phyloP scores from a whole-genome alignment of 2,113 vertebrate genomes.

The Chaetops frenatus region DNA sequence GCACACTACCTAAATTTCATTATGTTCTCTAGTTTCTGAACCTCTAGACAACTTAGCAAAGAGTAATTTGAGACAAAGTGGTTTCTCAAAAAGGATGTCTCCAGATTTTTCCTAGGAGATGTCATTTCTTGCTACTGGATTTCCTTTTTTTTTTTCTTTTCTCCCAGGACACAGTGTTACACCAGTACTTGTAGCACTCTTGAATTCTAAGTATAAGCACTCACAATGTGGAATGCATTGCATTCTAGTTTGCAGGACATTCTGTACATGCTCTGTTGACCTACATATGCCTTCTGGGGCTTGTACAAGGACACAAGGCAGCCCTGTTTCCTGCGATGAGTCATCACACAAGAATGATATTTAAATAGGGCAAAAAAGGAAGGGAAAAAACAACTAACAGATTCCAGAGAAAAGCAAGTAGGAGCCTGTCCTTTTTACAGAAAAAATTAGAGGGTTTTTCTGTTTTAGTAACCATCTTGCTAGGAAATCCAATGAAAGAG shows the following conservation, averaged over 20 bases:
- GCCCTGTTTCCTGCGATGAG: conserved; percentile 20
- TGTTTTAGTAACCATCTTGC: background rate
- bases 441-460: background rate
- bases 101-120: background rate
- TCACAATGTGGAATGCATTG: background rate
- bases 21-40: background rate
- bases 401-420: background rate
- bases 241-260: background rate
- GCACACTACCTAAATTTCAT: background rate
- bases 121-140: background rate
- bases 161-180: background rate
- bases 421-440: background rate
- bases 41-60: background rate
- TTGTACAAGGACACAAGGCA: background rate
- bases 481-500: background rate
- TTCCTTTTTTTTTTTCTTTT: background rate
- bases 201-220: background rate
- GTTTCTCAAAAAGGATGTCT: background rate
- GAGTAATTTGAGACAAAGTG: background rate
- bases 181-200: background rate
- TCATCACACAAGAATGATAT: conserved; percentile 1
- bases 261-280: background rate
- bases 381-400: background rate
- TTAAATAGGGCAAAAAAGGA: background rate
- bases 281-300: background rate